A percentile compares a stretch with the other conserved stretches of the same genome.
Evolutionary conservation across 2,113 vertebrate genomes (phyloP).

Genomic region (Hemiscyllium ocellatum): DNA sequence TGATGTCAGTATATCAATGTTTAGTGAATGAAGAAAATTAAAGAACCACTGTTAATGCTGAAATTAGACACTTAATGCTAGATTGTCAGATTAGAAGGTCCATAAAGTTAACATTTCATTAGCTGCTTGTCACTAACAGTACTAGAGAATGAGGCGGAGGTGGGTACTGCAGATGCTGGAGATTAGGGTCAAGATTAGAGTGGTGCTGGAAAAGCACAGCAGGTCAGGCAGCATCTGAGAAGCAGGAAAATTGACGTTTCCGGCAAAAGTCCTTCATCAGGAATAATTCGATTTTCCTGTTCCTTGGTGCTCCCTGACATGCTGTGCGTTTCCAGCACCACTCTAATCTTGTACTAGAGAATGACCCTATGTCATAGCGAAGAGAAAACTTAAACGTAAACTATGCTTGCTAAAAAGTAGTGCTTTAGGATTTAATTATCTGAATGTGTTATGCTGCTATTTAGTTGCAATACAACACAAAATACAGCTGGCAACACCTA

Average conservation of each 20-base stretch:
- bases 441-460: background rate
- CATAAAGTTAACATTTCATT: background rate
- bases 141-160: background rate
- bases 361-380: background rate
- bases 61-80: background rate
- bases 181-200: too few relatives aligned
- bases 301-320: too few relatives aligned
- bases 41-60: background rate
- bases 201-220: too few relatives aligned
- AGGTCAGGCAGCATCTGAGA: too few relatives aligned
- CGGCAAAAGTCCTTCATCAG: too few relatives aligned
- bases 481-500: background rate
- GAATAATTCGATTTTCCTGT: too few relatives aligned
- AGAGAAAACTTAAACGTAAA: background rate
- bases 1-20: background rate
- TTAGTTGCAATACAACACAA: background rate
- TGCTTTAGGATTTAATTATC: background rate
- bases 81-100: background rate
- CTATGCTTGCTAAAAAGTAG: background rate
- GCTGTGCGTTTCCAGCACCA: too few relatives aligned
- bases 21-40: background rate
- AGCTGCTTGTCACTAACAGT: background rate
- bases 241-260: too few relatives aligned
- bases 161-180: too few relatives aligned
- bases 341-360: too few relatives aligned